Percentiles rank a stretch among this genome's conserved stretches.
These are phyloP conservation scores for Cassiopea xamachana DNA, from an alignment of 30 jellyfish, hydroid and myxozoan genomes.

Conservation along the genomic window DNA sequence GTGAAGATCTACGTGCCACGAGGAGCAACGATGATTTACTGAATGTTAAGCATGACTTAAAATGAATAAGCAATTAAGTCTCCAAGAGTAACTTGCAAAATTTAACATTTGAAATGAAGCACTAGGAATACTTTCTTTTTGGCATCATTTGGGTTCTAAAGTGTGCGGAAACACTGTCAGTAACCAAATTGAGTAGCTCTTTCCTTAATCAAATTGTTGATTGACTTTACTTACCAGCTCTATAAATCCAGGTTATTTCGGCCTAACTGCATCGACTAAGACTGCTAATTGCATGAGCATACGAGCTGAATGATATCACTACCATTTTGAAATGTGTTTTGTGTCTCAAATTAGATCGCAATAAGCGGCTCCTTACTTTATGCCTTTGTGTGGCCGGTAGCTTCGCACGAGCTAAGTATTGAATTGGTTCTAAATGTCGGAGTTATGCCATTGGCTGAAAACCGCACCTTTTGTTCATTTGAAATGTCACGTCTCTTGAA, in stretches of 20 bases:
- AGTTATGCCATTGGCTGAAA: slow-evolving; percentile 1
- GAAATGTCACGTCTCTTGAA: background rate
- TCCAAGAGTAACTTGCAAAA: no score
- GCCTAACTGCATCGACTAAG: background rate
- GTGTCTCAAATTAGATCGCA: background rate
- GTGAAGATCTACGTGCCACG: no score
- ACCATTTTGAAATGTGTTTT: background rate
- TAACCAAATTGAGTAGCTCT: no score
- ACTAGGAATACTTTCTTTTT: no score
- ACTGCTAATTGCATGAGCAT: background rate
- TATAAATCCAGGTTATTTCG: background rate
- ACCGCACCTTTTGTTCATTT: slow-evolving; percentile 17
- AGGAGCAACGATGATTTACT: no score
- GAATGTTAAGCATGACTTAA: no score
- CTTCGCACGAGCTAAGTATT: slow-evolving; percentile 13
- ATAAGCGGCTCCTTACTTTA: slow-evolving; percentile 10
- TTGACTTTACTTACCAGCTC: background rate
- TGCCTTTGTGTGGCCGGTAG: background rate
- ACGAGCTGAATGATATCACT: background rate
- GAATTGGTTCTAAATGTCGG: background rate
- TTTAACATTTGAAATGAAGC: no score
- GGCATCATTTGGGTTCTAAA: no score
- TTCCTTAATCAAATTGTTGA: no score
- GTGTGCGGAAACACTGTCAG: no score
- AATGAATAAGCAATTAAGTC: no score